These are phyloP conservation scores for Apeira syringaria DNA, from an alignment of 2,888 invertebrate genomes.

Conservation along the genomic window DNA sequence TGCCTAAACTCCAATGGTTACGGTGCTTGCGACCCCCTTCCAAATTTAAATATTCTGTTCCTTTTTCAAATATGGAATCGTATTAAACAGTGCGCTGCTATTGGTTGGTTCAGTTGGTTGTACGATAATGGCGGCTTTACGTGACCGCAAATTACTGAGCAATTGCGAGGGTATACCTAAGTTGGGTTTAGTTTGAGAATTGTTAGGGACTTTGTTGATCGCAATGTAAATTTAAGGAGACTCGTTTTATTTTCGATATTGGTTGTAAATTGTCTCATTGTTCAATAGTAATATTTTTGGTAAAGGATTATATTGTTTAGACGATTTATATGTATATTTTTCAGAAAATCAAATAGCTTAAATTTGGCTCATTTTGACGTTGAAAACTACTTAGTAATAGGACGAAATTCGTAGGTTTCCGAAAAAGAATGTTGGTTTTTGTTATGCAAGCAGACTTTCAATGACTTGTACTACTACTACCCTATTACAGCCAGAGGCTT, in stretches of 20 bases:
- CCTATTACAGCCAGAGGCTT: too few species aligned
- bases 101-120: constrained; percentile 70
- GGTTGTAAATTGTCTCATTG: too few species aligned
- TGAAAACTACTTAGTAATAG: too few species aligned
- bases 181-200: constrained; percentile 25
- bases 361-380: too few species aligned
- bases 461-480: too few species aligned
- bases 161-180: constrained; percentile 60
- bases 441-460: too few species aligned
- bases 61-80: constrained; percentile 69
- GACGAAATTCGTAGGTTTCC: too few species aligned
- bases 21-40: constrained; percentile 36
- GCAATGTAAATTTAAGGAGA: constrained; percentile 6
- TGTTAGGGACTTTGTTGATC: constrained; percentile 18
- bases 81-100: constrained; percentile 69
- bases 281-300: too few species aligned
- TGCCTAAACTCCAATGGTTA: constrained; percentile 13
- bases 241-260: constrained; percentile 12
- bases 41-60: constrained; percentile 55
- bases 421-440: too few species aligned
- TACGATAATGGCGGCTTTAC: constrained; percentile 74
- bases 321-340: too few species aligned
- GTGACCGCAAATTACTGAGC: constrained; percentile 79
- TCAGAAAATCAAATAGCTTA: too few species aligned
- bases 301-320: too few species aligned